A percentile compares a stretch with the other conserved stretches of the same genome.
Conservation (phyloP, 2,113 vertebrate genomes). For the Scopus umbretta region DNA sequence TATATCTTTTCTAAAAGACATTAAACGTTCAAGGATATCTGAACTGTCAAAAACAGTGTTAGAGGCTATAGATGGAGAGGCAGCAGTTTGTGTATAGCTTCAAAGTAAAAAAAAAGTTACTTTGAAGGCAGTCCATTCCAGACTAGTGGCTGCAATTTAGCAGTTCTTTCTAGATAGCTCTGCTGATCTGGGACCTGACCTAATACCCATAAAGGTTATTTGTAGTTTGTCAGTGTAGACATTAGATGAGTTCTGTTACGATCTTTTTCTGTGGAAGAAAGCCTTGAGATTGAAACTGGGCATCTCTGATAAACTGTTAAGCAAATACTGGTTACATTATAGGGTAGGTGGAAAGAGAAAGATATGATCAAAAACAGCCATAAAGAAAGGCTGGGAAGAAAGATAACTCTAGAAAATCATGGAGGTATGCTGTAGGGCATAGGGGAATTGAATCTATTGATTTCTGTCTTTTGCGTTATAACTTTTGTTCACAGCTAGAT, state of each 20-base stretch:
- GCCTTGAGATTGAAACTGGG: not conserved
- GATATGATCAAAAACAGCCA: not conserved
- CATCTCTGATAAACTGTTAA: conserved; percentile 29
- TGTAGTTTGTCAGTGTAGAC: not conserved
- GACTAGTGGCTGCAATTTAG: not conserved
- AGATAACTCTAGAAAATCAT: not conserved
- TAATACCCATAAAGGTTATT: conserved; percentile 3
- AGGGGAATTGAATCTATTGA: not conserved
- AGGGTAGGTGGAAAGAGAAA: not conserved
- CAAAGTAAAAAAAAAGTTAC: not conserved
- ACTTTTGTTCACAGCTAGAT: not conserved
- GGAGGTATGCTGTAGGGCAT: not conserved
- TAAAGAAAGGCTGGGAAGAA: not conserved
- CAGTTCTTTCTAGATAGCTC: not conserved
- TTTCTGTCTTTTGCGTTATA: not conserved
- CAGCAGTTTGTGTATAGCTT: not conserved
- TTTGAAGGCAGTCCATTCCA: not conserved
- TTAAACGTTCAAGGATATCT: not conserved
- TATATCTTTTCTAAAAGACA: not conserved
- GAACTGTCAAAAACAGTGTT: not conserved
- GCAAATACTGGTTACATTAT: not conserved
- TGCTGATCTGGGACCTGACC: conserved; percentile 1
- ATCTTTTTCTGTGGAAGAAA: not conserved
- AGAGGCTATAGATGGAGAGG: not conserved
- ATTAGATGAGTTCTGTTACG: not conserved